Percentiles rank a stretch among this genome's conserved stretches.
phyloP scores from a whole-genome alignment of 2,888 invertebrate genomes.

The Acrocera orbiculus region DNA sequence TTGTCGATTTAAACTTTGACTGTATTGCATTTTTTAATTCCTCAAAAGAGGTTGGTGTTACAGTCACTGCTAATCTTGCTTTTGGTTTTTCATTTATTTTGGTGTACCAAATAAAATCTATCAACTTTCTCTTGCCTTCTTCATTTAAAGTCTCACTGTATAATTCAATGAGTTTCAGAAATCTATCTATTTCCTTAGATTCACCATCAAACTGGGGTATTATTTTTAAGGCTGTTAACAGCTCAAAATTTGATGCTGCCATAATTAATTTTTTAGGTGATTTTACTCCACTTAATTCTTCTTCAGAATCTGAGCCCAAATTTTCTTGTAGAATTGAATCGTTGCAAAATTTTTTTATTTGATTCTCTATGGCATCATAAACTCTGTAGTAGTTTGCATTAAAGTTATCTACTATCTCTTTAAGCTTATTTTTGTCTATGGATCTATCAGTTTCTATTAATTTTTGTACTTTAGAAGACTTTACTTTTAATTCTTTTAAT shows the following conservation, averaged over 20 bases:
- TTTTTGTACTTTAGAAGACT: too few species aligned
- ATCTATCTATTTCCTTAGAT: neutral
- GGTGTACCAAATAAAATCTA: neutral
- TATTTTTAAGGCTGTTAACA: neutral
- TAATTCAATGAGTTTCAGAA: neutral
- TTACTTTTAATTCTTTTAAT: too few species aligned
- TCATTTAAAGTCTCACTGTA: neutral
- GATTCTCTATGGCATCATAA: too few species aligned
- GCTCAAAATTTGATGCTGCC: neutral
- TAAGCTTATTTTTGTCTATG: too few species aligned
- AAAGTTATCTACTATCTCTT: too few species aligned
- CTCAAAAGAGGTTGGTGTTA: neutral
- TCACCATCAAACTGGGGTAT: neutral
- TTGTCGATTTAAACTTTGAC: neutral
- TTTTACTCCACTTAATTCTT: too few species aligned
- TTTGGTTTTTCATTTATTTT: neutral
- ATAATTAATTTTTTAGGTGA: too few species aligned
- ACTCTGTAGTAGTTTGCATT: too few species aligned
- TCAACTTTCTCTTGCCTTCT: neutral
- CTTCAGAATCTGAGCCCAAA: too few species aligned
- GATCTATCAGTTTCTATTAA: too few species aligned
- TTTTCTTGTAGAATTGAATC: too few species aligned
- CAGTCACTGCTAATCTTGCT: neutral
- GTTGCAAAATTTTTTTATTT: too few species aligned
- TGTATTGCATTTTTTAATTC: neutral